Base-by-base conservation (phyloP, 2,888 invertebrate genomes). In the Harpalus rubripes region DNA sequence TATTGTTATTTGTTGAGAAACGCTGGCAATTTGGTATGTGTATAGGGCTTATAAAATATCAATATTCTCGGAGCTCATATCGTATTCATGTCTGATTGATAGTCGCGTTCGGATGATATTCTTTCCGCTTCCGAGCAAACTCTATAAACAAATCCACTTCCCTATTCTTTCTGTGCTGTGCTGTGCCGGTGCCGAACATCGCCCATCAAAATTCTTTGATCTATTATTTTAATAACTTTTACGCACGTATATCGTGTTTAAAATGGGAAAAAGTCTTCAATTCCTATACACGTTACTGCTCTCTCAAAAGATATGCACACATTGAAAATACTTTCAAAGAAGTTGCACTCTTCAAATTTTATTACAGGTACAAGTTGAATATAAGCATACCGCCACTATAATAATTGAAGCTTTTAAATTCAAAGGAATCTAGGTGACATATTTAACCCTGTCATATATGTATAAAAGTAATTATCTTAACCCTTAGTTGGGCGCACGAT, bases 51-150 rank as follows among this genome's bases (percentile, higher is more conserved):
- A 74, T 56, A 82, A 82, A 82, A 82, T 82, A 82, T 72, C 82
- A 82, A 82, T 82, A 82, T 82, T 82, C 58, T 82, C 59, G 12
- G 22, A n/a, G 82, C 82, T 82, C 82, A 82, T 82, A 72, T 74
- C 58, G 82, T 82, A 82, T 82, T 82, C 82, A 72, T 82, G 82
- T 72, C 82, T 82, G 82, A 82, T 82, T 82, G 82, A 82, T 82
- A 74, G 41, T 41, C 39, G 16, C 18, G 59, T 32, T 58, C 41
- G 72, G 39, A 82, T 82, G 82, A 81, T 65, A 81, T 68, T 81
- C 68, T 81, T 82, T 74, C 59, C 82, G 59, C 26, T 82, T 82
- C 74, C 82, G 18, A n/a, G 59, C 74, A 82, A 82, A 82, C 82
- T 82, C 82, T 74, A 82, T 82, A 82, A 82, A 82, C 82, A 82